Conservation (phyloP, 1,140 invertebrate species). For the Scaptomyza montana region DNA sequence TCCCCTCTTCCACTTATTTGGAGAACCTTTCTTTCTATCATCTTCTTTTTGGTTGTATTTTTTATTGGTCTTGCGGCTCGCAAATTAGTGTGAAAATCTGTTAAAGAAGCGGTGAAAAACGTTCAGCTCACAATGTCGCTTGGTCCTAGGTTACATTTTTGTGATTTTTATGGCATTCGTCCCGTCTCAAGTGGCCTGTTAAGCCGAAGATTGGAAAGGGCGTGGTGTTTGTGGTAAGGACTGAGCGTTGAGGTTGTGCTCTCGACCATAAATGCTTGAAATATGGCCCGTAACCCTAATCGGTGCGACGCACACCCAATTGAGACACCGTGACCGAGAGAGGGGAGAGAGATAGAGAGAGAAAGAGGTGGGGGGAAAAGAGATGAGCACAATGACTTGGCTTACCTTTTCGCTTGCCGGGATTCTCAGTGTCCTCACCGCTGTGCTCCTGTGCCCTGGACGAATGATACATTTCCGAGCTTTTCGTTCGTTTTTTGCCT, state of each 20-base stretch:
- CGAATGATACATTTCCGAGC: slow-evolving; percentile 80
- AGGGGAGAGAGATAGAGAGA: slow-evolving; percentile 31
- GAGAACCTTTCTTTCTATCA: slow-evolving; percentile 28
- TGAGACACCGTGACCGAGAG: slow-evolving; percentile 15
- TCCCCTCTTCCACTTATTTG: slow-evolving; percentile 23
- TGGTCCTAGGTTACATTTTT: slow-evolving; percentile 18
- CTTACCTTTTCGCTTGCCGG: slow-evolving; percentile 83
- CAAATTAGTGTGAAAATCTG: slow-evolving; percentile 83
- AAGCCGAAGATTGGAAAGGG: slow-evolving; percentile 33
- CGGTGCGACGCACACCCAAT: slow-evolving; percentile 56
- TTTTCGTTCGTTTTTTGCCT: slow-evolving; percentile 82
- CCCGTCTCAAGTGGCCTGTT: slow-evolving; percentile 77
- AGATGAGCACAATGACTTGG: slow-evolving; percentile 39
- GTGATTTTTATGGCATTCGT: slow-evolving; percentile 58
- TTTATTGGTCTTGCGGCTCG: slow-evolving; percentile 40
- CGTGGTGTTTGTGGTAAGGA: not conserved
- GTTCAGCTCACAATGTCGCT: slow-evolving; percentile 34
- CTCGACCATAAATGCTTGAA: slow-evolving; percentile 64
- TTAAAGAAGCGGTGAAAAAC: slow-evolving; percentile 54
- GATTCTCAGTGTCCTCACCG: slow-evolving; percentile 78
- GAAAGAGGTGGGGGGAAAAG: not conserved
- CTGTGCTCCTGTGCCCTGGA: slow-evolving; percentile 73
- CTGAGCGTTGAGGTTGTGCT: not conserved
- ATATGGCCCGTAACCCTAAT: slow-evolving; percentile 80
- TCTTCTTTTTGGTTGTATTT: not conserved